A percentile compares a stretch with the other conserved stretches of the same genome.
phyloP scores from a whole-genome alignment of 2,113 vertebrate species.

The Psittacus erithacus region DNA sequence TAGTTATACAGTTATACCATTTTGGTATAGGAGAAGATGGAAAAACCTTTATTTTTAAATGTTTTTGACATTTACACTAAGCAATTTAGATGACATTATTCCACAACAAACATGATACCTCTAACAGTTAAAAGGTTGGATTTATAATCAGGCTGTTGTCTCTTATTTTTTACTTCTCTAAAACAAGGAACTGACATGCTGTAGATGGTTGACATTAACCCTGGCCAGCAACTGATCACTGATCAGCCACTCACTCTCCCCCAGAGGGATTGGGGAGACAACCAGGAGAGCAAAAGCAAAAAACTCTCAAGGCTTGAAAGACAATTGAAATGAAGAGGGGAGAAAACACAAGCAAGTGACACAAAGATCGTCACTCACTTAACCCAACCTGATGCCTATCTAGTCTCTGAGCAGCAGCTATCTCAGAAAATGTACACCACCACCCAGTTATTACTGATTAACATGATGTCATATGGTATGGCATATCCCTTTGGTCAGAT shows the following conservation, averaged over 20 bases:
- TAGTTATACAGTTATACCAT: not conserved
- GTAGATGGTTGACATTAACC: not conserved
- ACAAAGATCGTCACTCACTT: not conserved
- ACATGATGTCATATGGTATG: not conserved
- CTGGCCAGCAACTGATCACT: not conserved
- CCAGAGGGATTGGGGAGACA: rapidly evolving
- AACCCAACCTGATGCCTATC: rapidly evolving
- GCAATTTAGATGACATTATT: not conserved
- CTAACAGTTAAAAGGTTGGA: not conserved
- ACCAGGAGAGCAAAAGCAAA: not conserved
- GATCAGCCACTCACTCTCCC: not conserved
- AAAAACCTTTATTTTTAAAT: not conserved
- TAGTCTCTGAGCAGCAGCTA: not conserved
- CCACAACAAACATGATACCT: not conserved
- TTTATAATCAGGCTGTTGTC: not conserved
- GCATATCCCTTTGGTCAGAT: not conserved
- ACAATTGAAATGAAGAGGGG: not conserved
- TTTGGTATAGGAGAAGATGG: not conserved
- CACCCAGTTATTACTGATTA: not conserved
- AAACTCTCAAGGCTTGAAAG: not conserved
- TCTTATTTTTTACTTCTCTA: not conserved
- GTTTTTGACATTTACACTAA: not conserved
- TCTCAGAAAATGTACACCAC: not conserved
- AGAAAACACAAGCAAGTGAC: not conserved
- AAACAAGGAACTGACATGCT: not conserved